These are phyloP conservation scores for Penaeus chinensis DNA, from an alignment of 1,140 invertebrate genomes.

Conservation along the genomic window DNA sequence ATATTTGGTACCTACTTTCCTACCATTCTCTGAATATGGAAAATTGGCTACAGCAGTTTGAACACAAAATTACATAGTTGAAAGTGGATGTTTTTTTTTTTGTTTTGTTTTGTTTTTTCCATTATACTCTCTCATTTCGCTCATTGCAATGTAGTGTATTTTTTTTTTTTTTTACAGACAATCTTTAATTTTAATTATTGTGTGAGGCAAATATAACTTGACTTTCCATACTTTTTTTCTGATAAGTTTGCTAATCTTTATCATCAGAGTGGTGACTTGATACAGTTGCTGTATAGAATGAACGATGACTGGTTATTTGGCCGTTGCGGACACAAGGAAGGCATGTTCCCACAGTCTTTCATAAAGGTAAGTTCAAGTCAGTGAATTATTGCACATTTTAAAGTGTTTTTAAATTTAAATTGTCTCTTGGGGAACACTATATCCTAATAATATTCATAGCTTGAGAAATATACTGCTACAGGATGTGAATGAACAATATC, in stretches of 20 bases:
- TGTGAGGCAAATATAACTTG: no score
- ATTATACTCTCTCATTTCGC: no score
- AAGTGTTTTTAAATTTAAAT: not conserved
- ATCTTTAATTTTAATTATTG: no score
- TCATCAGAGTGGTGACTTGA: conserved; percentile 37
- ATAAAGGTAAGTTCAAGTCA: conserved; percentile 37
- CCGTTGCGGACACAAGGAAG: conserved; percentile 47
- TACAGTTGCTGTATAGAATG: conserved; percentile 46
- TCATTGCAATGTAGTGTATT: no score
- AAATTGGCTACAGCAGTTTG: not conserved
- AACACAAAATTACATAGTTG: not conserved
- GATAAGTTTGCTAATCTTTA: not conserved
- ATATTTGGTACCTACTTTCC: not conserved
- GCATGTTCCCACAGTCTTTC: conserved; percentile 49
- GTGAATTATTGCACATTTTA: not conserved
- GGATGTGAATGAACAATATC: no score
- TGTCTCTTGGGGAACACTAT: no score
- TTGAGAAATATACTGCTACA: no score
- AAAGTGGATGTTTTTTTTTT: no score
- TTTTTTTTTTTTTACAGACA: no score
- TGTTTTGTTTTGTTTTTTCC: no score
- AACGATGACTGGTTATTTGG: conserved; percentile 53
- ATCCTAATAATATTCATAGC: no score
- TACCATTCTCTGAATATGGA: not conserved
- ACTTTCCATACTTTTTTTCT: not conserved